Percentiles rank a stretch among this genome's conserved stretches.
These are phyloP conservation scores for Ia io DNA, from an alignment of 2,113 vertebrate genomes.

Conservation along the genomic window DNA sequence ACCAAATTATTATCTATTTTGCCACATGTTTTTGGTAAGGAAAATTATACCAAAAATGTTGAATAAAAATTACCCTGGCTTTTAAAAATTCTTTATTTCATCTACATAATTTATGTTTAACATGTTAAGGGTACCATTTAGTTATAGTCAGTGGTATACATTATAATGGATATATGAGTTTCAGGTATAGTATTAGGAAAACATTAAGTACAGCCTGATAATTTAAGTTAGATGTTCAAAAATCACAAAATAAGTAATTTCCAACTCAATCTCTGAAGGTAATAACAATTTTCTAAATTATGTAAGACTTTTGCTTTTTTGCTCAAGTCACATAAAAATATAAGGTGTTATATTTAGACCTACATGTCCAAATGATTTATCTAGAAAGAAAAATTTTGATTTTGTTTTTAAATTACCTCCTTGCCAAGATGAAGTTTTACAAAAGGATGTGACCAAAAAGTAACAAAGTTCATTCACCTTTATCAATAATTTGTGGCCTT, in stretches of 20 bases:
- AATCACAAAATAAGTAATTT: conserved; percentile 14
- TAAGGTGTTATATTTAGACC: not conserved
- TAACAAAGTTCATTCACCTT: not conserved
- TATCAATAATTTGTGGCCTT: not conserved
- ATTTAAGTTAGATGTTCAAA: conserved; percentile 3
- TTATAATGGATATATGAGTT: not conserved
- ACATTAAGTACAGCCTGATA: not conserved
- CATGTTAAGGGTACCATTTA: not conserved
- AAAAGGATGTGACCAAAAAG: not conserved
- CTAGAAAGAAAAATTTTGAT: not conserved
- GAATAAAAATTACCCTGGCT: not conserved
- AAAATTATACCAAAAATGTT: conserved; percentile 18
- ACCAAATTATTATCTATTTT: not conserved
- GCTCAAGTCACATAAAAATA: not conserved
- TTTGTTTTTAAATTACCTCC: conserved; percentile 41
- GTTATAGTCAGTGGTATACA: not conserved
- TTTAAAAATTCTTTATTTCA: not conserved
- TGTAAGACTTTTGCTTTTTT: not conserved
- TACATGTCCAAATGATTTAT: not conserved
- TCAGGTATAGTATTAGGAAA: not conserved
- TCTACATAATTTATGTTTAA: not conserved
- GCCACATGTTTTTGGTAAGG: not conserved
- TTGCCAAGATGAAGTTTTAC: not conserved
- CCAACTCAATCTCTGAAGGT: not conserved
- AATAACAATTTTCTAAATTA: not conserved